Conservation (phyloP, 2,797 vertebrate genomes). For the Acrossocheilus fasciatus region DNA sequence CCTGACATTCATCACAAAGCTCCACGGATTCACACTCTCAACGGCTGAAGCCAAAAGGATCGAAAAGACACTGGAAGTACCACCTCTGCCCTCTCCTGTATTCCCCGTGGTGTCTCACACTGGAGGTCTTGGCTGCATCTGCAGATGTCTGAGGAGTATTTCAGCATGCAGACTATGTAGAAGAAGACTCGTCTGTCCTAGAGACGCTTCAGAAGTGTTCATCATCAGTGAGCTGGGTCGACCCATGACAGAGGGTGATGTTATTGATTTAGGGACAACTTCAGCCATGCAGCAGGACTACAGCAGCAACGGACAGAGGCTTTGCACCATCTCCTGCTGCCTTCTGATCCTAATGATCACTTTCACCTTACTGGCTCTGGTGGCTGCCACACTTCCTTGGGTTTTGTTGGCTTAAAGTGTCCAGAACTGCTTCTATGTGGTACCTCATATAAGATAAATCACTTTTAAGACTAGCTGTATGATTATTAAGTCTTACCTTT, state of each 20-base stretch:
- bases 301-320: constrained; percentile 56
- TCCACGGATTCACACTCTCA: constrained; percentile 65
- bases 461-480: not conserved
- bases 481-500: not conserved
- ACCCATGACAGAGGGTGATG: constrained; percentile 85
- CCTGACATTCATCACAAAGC: constrained; percentile 90
- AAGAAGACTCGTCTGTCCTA: constrained; percentile 73
- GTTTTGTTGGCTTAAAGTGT: constrained; percentile 68
- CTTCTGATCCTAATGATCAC: constrained; percentile 70
- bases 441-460: not conserved
- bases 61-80: constrained; percentile 79
- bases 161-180: constrained; percentile 62
- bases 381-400: constrained; percentile 80
- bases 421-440: not conserved
- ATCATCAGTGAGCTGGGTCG: constrained; percentile 89
- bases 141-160: constrained; percentile 60
- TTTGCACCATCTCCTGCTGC: constrained; percentile 76
- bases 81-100: constrained; percentile 63
- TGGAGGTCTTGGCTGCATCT: constrained; percentile 39
- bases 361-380: constrained; percentile 74
- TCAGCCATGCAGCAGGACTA: constrained; percentile 66
- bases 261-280: constrained; percentile 66
- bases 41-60: constrained; percentile 58
- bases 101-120: not conserved
- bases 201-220: constrained; percentile 84